Percentiles rank a stretch among this genome's conserved stretches.
phyloP scores from a whole-genome alignment of 2,888 invertebrate species.

The Caenorhabditis imperialis region DNA sequence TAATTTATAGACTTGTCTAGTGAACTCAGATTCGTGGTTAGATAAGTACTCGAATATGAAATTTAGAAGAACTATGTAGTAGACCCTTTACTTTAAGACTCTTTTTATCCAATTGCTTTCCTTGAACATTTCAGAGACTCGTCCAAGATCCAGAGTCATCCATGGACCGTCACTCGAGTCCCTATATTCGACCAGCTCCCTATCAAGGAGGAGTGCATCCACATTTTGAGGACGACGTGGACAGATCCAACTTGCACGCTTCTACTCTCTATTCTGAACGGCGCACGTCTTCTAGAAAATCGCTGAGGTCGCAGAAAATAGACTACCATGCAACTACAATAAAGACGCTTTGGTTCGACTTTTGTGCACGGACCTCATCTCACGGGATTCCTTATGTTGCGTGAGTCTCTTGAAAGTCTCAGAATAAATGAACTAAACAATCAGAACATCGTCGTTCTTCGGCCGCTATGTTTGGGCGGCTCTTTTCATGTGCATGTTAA shows the following conservation, averaged over 20 bases:
- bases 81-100: too few species aligned
- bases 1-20: too few species aligned
- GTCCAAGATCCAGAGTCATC: constrained; percentile 44
- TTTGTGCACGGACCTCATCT: constrained; percentile 76
- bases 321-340: constrained; percentile 50
- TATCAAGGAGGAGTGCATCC: constrained; percentile 41
- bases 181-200: constrained; percentile 39
- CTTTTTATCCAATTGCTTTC: too few species aligned
- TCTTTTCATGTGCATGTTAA: constrained; percentile 69
- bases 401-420: constrained; percentile 37
- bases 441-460: constrained; percentile 74
- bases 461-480: constrained; percentile 66
- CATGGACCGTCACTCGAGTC: constrained; percentile 36
- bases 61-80: too few species aligned
- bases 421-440: too few species aligned
- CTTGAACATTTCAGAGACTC: constrained; percentile 48
- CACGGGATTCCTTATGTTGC: constrained; percentile 75
- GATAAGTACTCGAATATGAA: too few species aligned
- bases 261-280: constrained; percentile 50
- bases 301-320: constrained; percentile 49
- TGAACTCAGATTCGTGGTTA: too few species aligned
- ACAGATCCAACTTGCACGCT: constrained; percentile 39
- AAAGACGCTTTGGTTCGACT: constrained; percentile 69
- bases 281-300: constrained; percentile 55
- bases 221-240: constrained; percentile 51